phyloP scores from a whole-genome alignment of 2,113 vertebrate species.

The Cyanoramphus novaezelandiae region DNA sequence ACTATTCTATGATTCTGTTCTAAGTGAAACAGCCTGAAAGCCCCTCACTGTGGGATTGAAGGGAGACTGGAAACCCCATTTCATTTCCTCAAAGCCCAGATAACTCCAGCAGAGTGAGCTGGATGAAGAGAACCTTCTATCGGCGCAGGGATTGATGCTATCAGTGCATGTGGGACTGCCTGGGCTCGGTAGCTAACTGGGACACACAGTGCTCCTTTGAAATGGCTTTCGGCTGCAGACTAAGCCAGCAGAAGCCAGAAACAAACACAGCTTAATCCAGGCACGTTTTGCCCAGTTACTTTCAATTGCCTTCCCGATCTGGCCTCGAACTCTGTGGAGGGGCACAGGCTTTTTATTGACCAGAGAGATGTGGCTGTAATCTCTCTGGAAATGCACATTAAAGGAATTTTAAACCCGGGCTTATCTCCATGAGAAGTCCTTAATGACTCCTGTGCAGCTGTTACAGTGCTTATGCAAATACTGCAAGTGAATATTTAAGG shows the following conservation, averaged over 20 bases:
- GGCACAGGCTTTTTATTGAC: slow-evolving; percentile 39
- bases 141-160: neutral
- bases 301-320: accelerated
- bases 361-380: slow-evolving; percentile 40
- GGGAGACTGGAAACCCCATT: neutral
- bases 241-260: neutral
- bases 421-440: slow-evolving; percentile 24
- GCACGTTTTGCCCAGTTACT: neutral
- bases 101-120: neutral
- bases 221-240: neutral
- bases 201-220: neutral
- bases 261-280: neutral
- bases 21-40: neutral
- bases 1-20: no score
- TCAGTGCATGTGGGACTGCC: neutral
- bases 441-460: slow-evolving; percentile 30
- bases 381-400: slow-evolving; percentile 56
- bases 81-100: neutral
- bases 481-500: neutral
- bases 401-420: slow-evolving; percentile 50
- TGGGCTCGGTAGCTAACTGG: neutral
- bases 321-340: neutral
- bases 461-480: slow-evolving; percentile 57
- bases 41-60: accelerated
- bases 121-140: neutral